Conservation (phyloP, 2,888 invertebrate species). For the Lapara coniferarum region DNA sequence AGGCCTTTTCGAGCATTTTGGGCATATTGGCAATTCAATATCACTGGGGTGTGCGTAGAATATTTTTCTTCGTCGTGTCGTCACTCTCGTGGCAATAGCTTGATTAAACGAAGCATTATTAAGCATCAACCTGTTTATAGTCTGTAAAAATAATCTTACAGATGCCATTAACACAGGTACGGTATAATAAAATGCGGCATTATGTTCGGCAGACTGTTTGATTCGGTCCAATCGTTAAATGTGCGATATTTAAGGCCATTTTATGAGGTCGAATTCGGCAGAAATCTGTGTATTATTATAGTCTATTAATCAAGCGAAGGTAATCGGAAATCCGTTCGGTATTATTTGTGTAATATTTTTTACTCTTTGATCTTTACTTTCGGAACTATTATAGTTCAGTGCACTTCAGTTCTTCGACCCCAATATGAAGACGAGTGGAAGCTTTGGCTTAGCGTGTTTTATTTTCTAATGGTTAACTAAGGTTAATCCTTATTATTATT, state of each 20-base stretch:
- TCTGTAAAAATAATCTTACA: constrained; percentile 45
- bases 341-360: constrained; percentile 18
- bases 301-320: constrained; percentile 24
- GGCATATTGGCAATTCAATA: not conserved
- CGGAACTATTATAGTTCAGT: constrained; percentile 1
- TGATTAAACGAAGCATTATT: constrained; percentile 40
- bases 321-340: constrained; percentile 21
- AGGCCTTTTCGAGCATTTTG: not conserved
- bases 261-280: constrained; percentile 33
- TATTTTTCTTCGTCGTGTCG: constrained; percentile 14
- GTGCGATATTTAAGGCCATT: constrained; percentile 35
- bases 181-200: constrained; percentile 39
- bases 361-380: constrained; percentile 26
- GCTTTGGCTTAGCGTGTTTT: constrained; percentile 1
- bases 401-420: constrained; percentile 24
- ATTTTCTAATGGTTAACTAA: not conserved
- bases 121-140: constrained; percentile 40
- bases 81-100: constrained; percentile 33
- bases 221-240: constrained; percentile 38
- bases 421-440: constrained; percentile 24
- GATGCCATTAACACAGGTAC: constrained; percentile 41
- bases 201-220: constrained; percentile 34
- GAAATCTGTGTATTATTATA: constrained; percentile 22
- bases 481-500: not conserved
- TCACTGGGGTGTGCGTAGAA: not conserved